Evolutionary conservation across 2,888 invertebrate species (phyloP), one percentile per base, ranked within the genome.

Genomic region (Lampropteryx suffumata): DNA sequence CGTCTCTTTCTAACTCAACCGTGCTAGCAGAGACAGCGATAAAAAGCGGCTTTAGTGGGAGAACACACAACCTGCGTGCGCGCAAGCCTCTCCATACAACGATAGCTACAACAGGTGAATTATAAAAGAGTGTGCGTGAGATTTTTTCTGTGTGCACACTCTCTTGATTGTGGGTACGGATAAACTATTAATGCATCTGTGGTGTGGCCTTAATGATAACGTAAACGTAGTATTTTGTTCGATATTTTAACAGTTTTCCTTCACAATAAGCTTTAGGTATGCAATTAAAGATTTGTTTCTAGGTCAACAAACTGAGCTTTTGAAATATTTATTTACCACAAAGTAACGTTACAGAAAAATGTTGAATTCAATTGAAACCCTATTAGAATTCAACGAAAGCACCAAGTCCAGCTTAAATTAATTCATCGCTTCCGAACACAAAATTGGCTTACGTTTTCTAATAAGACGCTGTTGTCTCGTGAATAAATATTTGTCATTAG

Each of bases 41-140:
- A 75, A 39, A 57, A 67, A 71, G 73, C 70, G 67, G 69, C 61
- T 64, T 61, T 64, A 79, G 84, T 78, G 83, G 83, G 82, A 83
- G 82, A 77, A 76, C 68, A 69, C 77, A 81, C 80, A 82, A 85
- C 84, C 82, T 88, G 89, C 86, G 87, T 69, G 65, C 49, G 79
- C 71, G 82, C 85, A 80, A 86, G 84, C 84, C 85, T 87, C 76
- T 78, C 68, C 71, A 79, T 79, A 82, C 79, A 79, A 77, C 76
- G 73, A 80, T 75, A 71, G 74, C 73, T 44, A 54, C 45, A 80
- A 85, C 89, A 90, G 89, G 89, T 90, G 89, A 85, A 88, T 86
- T 69, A 64, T 77, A 65, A 64, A 55, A 54, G 40, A 76, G 85
- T 87, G 79, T 83, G 88, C 65, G 82, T 80, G 65, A 62, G 65